Base-by-base conservation (phyloP, 1,140 invertebrate genomes). In the Ceratoteleas bidentatus region DNA sequence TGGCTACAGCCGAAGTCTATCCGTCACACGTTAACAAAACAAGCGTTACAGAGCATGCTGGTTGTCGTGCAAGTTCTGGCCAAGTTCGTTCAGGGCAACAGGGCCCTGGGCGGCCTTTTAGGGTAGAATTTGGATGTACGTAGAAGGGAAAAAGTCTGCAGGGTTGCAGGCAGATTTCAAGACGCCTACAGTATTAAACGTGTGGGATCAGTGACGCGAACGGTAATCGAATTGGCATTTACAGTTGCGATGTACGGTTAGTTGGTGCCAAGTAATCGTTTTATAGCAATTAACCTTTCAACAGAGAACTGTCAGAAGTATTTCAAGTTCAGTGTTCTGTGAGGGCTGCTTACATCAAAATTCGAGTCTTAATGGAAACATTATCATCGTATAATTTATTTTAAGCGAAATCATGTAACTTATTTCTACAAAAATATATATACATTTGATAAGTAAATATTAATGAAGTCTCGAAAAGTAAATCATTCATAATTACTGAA, bases 1-100 rank as follows among this genome's bases (percentile, higher is more conserved):
- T 74, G 70, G 32, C 65, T 75, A 73, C 50, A 38, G 53, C 69
- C 57, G 43, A 45, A 73, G 69, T 79, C 16, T 45, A 58, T 50
- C 16, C 13, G 10, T 40, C 13, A 72, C 38, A 43, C 47, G 38
- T n/a, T n/a, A n/a, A n/a, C n/a, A 52, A 57, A 65, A 58, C 32
- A 58, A 65, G n/a, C 38, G 53, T 65, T 54, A 11, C 7, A n/a
- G n/a, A 64, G 75, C 75, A 78, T 78, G 73, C 43, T 66, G 14
- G 16, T 8, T 64, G 33, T 57, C 34, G 32, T 53, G 49, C 32
- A 68, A 53, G 16, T 2, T 60, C 34, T 49, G 11, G 9, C 7
- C n/a, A 65, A 74, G 32, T 38, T 75, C 53, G 45, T 61, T 47
- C 47, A 32, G 6, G 7, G 3, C 34, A 7, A n/a, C 5, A 11